Percentiles rank a stretch among this genome's conserved stretches.
These are phyloP conservation scores for Cyanoramphus novaezelandiae DNA, from an alignment of 2,113 vertebrate genomes.

Conservation along the genomic window DNA sequence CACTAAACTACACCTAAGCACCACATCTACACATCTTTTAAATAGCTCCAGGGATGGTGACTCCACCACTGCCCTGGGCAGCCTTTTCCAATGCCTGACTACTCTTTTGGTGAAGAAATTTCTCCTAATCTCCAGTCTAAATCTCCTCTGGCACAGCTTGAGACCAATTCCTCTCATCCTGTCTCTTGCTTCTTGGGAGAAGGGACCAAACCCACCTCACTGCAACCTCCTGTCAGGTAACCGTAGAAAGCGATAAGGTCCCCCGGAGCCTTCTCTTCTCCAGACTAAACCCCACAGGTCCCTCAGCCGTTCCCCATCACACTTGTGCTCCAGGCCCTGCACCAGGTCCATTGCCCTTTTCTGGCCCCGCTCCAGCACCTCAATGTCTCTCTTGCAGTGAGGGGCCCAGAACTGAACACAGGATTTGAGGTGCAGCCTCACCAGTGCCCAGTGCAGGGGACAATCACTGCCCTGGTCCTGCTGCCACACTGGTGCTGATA, in stretches of 20 bases:
- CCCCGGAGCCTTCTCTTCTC: background rate
- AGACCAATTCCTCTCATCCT: background rate
- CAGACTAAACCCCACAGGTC: background rate
- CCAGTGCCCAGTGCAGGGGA: fast-evolving
- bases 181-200: background rate
- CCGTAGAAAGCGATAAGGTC: background rate
- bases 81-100: background rate
- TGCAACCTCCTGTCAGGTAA: background rate
- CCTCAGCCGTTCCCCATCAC: background rate
- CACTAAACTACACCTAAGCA: background rate
- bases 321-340: background rate
- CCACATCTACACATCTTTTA: background rate
- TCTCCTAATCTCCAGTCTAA: background rate
- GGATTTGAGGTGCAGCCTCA: fast-evolving
- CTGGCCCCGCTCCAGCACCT: fast-evolving
- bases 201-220: fast-evolving
- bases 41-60: background rate
- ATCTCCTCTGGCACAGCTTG: background rate
- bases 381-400: fast-evolving
- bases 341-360: fast-evolving
- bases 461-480: fast-evolving
- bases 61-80: background rate
- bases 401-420: background rate
- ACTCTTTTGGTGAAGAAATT: background rate
- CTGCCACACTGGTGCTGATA: background rate